Base-by-base conservation (phyloP, 2,888 invertebrate genomes). In the Antheraea yamamai region DNA sequence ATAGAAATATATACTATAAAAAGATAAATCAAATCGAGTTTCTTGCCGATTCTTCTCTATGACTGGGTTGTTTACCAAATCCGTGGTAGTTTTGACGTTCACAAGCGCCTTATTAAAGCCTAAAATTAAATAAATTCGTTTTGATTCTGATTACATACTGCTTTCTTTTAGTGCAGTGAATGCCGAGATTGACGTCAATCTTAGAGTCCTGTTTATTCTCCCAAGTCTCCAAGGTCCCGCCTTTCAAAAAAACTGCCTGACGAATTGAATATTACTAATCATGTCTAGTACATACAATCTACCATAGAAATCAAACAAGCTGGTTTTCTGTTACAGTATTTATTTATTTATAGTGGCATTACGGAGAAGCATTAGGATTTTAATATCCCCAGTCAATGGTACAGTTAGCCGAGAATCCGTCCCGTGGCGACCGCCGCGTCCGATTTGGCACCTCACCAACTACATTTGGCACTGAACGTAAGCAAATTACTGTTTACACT, bases 401-500 rank as follows among this genome's bases (percentile, higher is more conserved):
- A 75, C 76, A 73, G 74, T 30, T 74, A 58, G 75, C 55, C 73
- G 73, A 75, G 74, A 76, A 77, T 73, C 78, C 77, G 76, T 79
- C 79, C 77, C 78, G 77, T 74, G 78, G 76, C 78, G 72, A 78
- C 75, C 77, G 77, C 75, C 77, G 77, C 73, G 84, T 78, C 83
- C 85, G 77, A 83, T 78, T 89, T 91, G 91, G 91, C 85, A 64
- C 30, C 18, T n/a, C 1, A 84, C 91, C 91, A 88, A 87, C 78
- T 85, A 86, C 87, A 89, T 90, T 91, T 91, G 91, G 91, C 91
- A 85, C 80, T 78, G 77, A 79, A 80, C 77, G 81, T 83, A 88
- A 84, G 86, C 89, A 88, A 90, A 91, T 90, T 87, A 90, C 86
- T 89, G 88, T 89, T 89, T 88, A 87, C 88, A 87, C 85, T 86